Evolutionary conservation across 37 sponge, comb jelly and placozoan species (phyloP).

Genomic region (Halichondria panicea): DNA sequence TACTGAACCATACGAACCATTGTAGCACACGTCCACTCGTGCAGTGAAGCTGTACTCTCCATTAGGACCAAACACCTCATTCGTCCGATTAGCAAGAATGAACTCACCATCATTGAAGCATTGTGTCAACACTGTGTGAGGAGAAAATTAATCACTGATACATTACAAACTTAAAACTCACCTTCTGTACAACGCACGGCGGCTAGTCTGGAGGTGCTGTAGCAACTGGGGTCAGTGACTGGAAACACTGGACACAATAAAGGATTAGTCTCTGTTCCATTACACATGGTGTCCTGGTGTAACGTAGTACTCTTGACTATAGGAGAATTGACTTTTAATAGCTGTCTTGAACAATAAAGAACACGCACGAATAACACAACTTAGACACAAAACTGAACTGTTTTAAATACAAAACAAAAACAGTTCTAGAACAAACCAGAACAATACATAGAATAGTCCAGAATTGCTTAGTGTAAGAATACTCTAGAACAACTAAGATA

Average conservation of each 20-base stretch:
- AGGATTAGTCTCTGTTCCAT: not conserved
- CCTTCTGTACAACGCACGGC: not conserved
- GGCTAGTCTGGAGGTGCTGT: not conserved
- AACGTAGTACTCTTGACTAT: too few species aligned
- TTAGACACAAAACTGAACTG: too few species aligned
- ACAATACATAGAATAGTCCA: too few species aligned
- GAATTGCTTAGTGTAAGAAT: too few species aligned
- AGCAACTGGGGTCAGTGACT: not conserved
- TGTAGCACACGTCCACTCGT: constrained; percentile 10
- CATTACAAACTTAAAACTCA: not conserved
- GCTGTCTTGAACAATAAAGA: too few species aligned
- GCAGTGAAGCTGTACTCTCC: not conserved
- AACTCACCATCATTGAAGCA: not conserved
- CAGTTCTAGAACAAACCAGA: too few species aligned
- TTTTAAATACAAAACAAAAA: too few species aligned
- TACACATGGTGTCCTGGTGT: not conserved
- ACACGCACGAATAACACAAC: too few species aligned
- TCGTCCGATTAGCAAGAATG: not conserved
- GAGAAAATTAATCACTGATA: not conserved
- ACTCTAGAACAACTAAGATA: too few species aligned
- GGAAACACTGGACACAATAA: not conserved
- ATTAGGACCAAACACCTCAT: not conserved
- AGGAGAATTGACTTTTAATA: too few species aligned
- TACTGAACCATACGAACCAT: not conserved
- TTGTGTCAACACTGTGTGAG: not conserved